phyloP scores from a whole-genome alignment of 2,113 vertebrate species.

The Micromys minutus region DNA sequence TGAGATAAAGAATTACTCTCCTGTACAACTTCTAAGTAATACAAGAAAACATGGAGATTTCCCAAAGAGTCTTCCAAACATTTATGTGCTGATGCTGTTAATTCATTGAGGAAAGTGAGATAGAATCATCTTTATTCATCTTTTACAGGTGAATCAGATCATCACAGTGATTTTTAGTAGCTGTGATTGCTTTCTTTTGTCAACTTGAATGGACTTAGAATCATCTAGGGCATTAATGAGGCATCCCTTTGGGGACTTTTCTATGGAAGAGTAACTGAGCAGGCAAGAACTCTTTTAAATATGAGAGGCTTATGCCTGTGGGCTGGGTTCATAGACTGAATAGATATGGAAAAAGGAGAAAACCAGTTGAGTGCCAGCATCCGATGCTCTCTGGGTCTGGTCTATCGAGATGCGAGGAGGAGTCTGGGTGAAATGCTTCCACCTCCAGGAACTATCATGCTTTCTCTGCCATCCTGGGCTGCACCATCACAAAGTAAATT shows the following conservation, averaged over 20 bases:
- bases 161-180: conserved; percentile 1
- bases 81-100: not conserved
- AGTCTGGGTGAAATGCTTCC: not conserved
- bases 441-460: not conserved
- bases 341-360: not conserved
- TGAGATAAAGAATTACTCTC: not conserved
- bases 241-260: not conserved
- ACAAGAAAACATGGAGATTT: not conserved
- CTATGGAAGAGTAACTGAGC: not conserved
- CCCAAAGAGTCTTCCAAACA: not conserved
- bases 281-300: not conserved
- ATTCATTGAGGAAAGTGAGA: not conserved
- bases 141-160: conserved; percentile 25
- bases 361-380: not conserved
- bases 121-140: conserved; percentile 7
- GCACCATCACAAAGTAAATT: not conserved
- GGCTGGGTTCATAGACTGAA: not conserved
- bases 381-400: not conserved
- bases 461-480: not conserved
- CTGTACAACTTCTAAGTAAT: not conserved
- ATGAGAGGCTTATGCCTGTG: not conserved
- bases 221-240: not conserved
- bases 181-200: not conserved
- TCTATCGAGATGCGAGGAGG: too few species aligned
- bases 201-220: not conserved